These are phyloP conservation scores for Esox lucius DNA, from an alignment of 2,797 vertebrate genomes.

Conservation along the genomic window DNA sequence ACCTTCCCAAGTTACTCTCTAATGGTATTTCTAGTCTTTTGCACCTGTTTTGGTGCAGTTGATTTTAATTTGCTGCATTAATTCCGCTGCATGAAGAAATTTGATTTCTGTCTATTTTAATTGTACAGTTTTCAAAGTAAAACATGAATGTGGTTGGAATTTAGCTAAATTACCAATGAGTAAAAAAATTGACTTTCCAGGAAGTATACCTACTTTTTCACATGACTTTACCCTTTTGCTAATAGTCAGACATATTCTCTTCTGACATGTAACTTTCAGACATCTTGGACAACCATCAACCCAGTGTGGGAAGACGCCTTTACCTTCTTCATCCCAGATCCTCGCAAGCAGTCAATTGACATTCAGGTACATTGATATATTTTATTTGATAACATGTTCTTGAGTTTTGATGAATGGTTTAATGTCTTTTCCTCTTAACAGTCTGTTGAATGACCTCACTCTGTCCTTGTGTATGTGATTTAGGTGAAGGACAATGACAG, in stretches of 20 bases:
- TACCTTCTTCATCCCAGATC: conserved; percentile 91
- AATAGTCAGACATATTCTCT: conserved; percentile 4
- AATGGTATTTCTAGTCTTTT: too few relatives aligned
- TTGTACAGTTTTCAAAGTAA: too few relatives aligned
- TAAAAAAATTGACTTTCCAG: too few relatives aligned
- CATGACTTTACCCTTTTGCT: neutral
- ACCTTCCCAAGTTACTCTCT: too few relatives aligned
- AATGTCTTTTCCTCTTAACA: neutral
- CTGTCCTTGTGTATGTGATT: neutral
- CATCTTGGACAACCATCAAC: conserved; percentile 75
- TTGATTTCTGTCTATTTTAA: too few relatives aligned
- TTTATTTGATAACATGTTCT: neutral
- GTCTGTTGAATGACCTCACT: too few relatives aligned
- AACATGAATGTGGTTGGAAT: too few relatives aligned
- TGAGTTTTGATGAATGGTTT: neutral
- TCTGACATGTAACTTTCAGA: conserved; percentile 60
- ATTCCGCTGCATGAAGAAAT: too few relatives aligned
- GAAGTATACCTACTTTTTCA: neutral
- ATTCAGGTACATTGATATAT: conserved; percentile 76
- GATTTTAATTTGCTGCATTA: too few relatives aligned
- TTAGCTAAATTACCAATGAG: too few relatives aligned
- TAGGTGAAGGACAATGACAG: conserved; percentile 91
- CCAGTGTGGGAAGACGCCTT: conserved; percentile 91
- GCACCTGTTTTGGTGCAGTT: too few relatives aligned
- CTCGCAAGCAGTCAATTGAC: conserved; percentile 81